Conservation (phyloP, 2,797 vertebrate genomes). For the Chaunax sp. region DNA sequence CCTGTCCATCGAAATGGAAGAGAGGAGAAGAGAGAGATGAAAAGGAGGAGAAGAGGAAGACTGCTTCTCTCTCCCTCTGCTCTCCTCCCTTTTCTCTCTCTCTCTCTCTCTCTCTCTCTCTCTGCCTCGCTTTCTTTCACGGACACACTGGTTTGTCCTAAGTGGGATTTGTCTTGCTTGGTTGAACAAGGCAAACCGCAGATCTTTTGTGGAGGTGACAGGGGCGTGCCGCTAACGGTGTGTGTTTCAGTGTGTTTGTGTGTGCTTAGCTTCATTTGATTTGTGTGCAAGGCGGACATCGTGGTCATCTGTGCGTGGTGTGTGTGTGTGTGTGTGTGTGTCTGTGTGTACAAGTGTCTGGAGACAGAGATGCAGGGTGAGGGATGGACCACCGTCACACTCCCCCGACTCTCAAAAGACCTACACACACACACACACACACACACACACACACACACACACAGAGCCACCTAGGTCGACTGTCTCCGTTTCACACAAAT, state of each 20-base stretch:
- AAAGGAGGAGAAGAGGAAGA: slow-evolving; percentile 57
- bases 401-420: slow-evolving; percentile 69
- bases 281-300: slow-evolving; percentile 47
- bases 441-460: slow-evolving; percentile 42
- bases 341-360: slow-evolving; percentile 62
- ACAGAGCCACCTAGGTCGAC: slow-evolving; percentile 40
- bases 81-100: slow-evolving; percentile 50
- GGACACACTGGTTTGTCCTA: slow-evolving; percentile 73
- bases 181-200: slow-evolving; percentile 71
- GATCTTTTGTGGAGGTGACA: slow-evolving; percentile 82
- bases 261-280: slow-evolving; percentile 56
- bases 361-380: slow-evolving; percentile 71
- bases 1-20: slow-evolving; percentile 73
- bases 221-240: slow-evolving; percentile 63
- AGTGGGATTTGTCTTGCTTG: slow-evolving; percentile 82
- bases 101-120: slow-evolving; percentile 29
- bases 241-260: slow-evolving; percentile 33
- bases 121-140: slow-evolving; percentile 41
- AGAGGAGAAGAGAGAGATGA: slow-evolving; percentile 66
- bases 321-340: slow-evolving; percentile 37
- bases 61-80: slow-evolving; percentile 45
- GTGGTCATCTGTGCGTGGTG: slow-evolving; percentile 30
- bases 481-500: slow-evolving; percentile 69
- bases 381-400: slow-evolving; percentile 71
- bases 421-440: slow-evolving; percentile 35